Conservation (phyloP, 2,797 vertebrate genomes). For the Diceros bicornis region DNA sequence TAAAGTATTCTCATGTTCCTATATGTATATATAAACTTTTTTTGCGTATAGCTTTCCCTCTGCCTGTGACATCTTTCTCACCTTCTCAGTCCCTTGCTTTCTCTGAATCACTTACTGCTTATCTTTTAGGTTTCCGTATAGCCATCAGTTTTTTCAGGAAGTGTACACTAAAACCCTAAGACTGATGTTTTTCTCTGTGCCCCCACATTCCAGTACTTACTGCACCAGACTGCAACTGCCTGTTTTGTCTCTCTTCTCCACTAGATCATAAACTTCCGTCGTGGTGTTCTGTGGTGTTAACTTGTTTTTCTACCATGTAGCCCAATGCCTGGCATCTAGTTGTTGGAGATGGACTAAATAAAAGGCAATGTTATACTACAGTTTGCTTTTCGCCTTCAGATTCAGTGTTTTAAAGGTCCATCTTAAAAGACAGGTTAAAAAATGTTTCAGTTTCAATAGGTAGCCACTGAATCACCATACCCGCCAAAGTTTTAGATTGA, state of each 20-base stretch:
- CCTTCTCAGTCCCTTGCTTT: constrained; percentile 3
- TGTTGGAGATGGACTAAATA: constrained; percentile 17
- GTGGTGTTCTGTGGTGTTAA: neutral
- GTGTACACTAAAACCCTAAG: neutral
- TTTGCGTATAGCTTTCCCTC: neutral
- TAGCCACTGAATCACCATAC: constrained; percentile 18
- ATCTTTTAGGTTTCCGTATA: constrained; percentile 21
- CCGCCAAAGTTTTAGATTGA: neutral
- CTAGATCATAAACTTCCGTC: neutral
- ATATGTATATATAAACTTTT: neutral
- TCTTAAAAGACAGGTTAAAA: constrained; percentile 23
- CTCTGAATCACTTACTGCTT: neutral
- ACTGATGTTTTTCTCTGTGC: neutral
- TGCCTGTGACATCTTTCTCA: neutral
- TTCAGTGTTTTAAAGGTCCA: neutral
- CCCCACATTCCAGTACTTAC: neutral
- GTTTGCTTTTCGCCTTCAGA: constrained; percentile 50
- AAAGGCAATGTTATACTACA: neutral
- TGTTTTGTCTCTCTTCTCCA: neutral
- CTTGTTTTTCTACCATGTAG: neutral
- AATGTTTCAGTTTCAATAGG: neutral
- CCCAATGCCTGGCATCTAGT: neutral
- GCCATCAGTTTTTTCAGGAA: constrained; percentile 9
- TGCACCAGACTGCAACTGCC: neutral
- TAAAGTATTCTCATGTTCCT: neutral